phyloP scores from a whole-genome alignment of 2,888 invertebrate species.

The Leucophenga montana region DNA sequence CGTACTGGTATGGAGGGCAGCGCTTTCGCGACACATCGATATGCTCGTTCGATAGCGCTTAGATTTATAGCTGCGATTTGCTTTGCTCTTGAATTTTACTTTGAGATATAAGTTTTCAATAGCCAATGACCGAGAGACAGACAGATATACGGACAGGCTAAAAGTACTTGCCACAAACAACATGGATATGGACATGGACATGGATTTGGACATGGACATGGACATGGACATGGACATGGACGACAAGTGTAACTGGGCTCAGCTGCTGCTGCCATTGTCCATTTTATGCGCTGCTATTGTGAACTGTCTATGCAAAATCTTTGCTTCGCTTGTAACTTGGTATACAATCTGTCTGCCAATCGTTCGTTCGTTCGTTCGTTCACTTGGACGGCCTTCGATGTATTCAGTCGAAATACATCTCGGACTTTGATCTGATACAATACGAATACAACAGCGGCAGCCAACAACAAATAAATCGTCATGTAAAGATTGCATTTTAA shows the following conservation, averaged over 20 bases:
- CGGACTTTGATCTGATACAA: conserved; percentile 17
- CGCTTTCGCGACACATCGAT: too few relatives aligned
- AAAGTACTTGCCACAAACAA: too few relatives aligned
- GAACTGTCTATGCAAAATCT: conserved; percentile 47
- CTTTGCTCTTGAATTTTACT: too few relatives aligned
- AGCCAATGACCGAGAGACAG: too few relatives aligned
- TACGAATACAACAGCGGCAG: conserved; percentile 26
- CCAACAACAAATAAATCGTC: conserved; percentile 68
- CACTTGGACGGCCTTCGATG: conserved; percentile 2
- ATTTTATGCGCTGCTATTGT: conserved; percentile 39
- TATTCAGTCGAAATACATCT: not conserved
- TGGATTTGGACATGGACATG: not conserved
- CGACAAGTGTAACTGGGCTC: conserved; percentile 19
- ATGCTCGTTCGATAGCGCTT: conserved; percentile 10
- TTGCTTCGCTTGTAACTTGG: not conserved
- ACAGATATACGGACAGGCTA: too few relatives aligned
- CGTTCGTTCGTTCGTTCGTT: conserved; percentile 37
- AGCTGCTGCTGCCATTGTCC: conserved; percentile 27
- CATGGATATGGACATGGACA: too few relatives aligned
- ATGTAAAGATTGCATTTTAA: conserved; percentile 69
- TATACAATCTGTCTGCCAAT: conserved; percentile 59
- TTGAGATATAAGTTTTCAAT: too few relatives aligned
- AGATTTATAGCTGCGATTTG: conserved; percentile 11
- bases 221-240: not conserved
- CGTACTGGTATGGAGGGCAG: too few relatives aligned